phyloP scores from a whole-genome alignment of 2,797 vertebrate genomes.

The Peromyscus eremicus region DNA sequence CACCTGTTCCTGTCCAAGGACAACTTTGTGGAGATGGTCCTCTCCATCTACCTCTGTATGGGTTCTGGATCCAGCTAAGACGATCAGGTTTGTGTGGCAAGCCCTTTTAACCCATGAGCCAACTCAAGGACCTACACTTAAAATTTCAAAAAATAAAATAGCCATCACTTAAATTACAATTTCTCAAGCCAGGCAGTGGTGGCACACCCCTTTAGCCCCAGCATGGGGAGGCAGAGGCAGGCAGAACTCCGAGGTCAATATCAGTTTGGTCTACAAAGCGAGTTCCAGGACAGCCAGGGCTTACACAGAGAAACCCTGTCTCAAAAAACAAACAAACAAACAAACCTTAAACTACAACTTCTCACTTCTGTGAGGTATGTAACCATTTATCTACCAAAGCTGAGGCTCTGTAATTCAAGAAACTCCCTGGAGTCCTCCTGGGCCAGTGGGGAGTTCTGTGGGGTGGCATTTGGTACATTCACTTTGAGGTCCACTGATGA shows the following conservation, averaged over 20 bases:
- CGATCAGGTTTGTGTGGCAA: not conserved
- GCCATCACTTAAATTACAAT: not conserved
- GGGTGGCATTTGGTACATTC: too few relatives aligned
- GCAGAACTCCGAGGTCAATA: not conserved
- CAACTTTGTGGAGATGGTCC: not conserved
- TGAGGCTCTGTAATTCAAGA: not conserved
- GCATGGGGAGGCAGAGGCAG: not conserved
- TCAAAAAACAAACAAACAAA: not conserved
- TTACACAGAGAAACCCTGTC: not conserved
- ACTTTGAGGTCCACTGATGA: not conserved
- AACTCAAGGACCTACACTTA: not conserved
- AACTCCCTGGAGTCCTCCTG: not conserved
- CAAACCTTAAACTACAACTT: not conserved
- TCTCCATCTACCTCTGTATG: not conserved
- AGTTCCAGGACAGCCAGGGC: not conserved
- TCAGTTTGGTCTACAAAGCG: not conserved
- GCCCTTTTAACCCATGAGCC: not conserved
- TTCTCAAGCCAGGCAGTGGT: not conserved
- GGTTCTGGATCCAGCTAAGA: not conserved
- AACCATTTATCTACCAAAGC: not conserved
- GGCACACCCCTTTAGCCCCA: not conserved
- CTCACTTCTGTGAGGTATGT: not conserved
- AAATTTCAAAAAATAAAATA: not conserved
- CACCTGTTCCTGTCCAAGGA: not conserved
- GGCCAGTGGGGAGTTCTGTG: fast-evolving